Evolutionary conservation across 2,888 invertebrate genomes (phyloP), one percentile per base, ranked within the genome.

Genomic region (Dicycla oo): DNA sequence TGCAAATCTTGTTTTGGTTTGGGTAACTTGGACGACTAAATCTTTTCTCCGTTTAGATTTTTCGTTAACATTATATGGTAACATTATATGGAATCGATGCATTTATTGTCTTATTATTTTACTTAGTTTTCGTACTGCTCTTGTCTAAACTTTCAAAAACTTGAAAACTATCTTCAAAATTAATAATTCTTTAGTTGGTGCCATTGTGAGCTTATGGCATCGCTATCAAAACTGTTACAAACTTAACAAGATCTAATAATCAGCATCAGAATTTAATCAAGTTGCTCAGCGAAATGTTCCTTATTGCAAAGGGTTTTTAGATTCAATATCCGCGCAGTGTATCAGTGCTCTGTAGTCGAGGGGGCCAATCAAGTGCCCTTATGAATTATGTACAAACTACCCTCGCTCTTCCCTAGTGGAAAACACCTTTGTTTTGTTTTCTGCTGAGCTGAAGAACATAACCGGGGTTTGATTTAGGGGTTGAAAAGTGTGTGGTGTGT

Each of bases 351-450:
- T 72, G 20, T 18, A 66, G 61, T 79, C 64, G 51, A 57, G 61
- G 75, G 67, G 58, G 65, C 65, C 85, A 84, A 84, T 84, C 84
- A 84, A 81, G 78, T 66, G 75, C 82, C 79, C 83, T 85, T 85
- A 85, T 84, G 84, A 84, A 84, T 84, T 84, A 84, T 84, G 84
- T 85, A 84, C 83, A 62, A 79, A 78, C 85, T 75, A 73, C 70
- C 80, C 73, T 63, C 68, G 56, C 38, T 51, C 73, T 65, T 64
- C 61, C 73, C 68, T 65, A 47, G 61, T 34, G 70, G 70, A 61
- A 66, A 72, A 78, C 72, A 75, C 73, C 69, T 75, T 65, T 65
- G 75, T 82, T 83, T 82, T 82, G 82, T 82, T 82, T 84, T 75
- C 58, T 34, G 40, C 56, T 73, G 45, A 43, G 51, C 11, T 61